phyloP scores from a whole-genome alignment of 2,113 vertebrate species.

The Ailurus styani region DNA sequence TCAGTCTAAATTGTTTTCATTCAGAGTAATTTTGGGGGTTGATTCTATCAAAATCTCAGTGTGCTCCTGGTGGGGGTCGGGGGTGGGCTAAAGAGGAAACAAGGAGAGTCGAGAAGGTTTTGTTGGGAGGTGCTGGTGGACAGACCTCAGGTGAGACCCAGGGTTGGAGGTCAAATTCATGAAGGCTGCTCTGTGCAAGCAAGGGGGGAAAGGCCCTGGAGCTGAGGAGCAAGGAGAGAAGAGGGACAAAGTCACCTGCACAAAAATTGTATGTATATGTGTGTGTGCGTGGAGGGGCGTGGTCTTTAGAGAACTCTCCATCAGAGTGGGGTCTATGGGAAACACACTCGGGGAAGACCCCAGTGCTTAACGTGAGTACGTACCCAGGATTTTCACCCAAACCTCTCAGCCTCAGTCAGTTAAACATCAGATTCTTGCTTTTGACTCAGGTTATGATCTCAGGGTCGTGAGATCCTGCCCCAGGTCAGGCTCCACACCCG shows the following conservation, averaged over 20 bases:
- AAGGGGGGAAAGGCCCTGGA: rapidly evolving
- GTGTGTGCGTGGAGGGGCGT: not conserved
- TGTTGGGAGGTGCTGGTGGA: not conserved
- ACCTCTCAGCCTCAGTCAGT: not conserved
- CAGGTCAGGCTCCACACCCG: too few relatives aligned
- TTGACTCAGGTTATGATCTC: too few relatives aligned
- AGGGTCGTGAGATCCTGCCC: too few relatives aligned
- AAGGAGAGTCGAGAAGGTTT: not conserved
- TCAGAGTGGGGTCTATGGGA: not conserved
- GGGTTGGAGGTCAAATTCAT: not conserved
- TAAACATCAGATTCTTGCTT: too few relatives aligned
- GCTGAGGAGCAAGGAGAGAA: not conserved
- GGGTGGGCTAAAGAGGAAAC: not conserved
- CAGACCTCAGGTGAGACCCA: not conserved
- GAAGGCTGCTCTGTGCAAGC: not conserved
- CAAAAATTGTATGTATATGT: not conserved
- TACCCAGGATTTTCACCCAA: rapidly evolving
- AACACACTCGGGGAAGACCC: not conserved
- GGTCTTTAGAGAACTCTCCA: too few relatives aligned
- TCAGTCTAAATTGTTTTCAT: not conserved
- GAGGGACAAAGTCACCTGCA: not conserved
- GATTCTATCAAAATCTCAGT: not conserved
- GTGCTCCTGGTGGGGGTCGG: not conserved
- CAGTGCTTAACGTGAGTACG: not conserved
- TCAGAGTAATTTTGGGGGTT: not conserved